phyloP scores from a whole-genome alignment of 2,888 invertebrate species.

The Hydraecia micacea region DNA sequence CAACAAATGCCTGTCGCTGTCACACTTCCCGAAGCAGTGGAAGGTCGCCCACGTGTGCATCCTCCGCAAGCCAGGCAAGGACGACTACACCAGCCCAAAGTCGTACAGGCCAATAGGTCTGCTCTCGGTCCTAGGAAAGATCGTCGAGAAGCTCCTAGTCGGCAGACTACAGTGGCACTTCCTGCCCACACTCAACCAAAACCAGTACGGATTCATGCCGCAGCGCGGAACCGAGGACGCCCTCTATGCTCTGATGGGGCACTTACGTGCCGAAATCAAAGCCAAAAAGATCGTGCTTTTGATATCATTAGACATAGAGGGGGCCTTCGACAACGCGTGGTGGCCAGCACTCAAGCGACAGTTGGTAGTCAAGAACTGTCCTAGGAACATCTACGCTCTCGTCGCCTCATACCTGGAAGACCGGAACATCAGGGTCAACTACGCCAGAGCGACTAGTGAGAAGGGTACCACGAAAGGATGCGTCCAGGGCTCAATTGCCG shows the following conservation, averaged over 20 bases:
- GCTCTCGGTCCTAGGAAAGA: neutral
- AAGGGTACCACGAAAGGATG: slow-evolving; percentile 31
- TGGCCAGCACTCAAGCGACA: neutral
- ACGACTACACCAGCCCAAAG: no score
- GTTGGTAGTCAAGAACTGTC: neutral
- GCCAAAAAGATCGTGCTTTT: no score
- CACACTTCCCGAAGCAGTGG: neutral
- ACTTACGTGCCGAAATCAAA: neutral
- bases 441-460: neutral
- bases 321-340: neutral
- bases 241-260: neutral
- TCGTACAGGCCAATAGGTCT: neutral
- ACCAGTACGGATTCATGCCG: neutral
- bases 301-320: neutral
- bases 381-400: neutral
- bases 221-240: neutral
- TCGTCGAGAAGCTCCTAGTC: neutral
- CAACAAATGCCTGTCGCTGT: neutral
- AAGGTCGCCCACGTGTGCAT: neutral
- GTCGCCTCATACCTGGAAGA: neutral
- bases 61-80: no score
- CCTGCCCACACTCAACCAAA: neutral
- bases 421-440: neutral
- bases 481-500: slow-evolving; percentile 18
- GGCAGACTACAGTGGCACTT: neutral